These are phyloP conservation scores for Cheiracanthium punctorium DNA, from an alignment of 2,888 invertebrate species.

Conservation along the genomic window DNA sequence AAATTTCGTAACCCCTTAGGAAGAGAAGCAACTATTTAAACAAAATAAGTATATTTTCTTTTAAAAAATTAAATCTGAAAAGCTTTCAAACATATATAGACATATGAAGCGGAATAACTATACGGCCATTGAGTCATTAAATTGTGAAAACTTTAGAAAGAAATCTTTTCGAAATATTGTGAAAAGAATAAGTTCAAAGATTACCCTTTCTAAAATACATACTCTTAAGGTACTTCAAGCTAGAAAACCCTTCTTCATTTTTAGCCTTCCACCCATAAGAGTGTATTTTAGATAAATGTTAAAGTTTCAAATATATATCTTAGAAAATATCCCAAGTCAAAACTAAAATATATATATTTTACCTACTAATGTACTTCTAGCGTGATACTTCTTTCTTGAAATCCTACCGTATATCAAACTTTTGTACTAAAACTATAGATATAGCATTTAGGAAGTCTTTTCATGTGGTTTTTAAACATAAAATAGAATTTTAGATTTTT, in stretches of 20 bases:
- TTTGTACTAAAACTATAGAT: neutral
- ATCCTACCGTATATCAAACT: neutral
- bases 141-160: neutral
- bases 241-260: neutral
- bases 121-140: neutral
- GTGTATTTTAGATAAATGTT: neutral
- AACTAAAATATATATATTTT: neutral
- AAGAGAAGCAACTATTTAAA: too few species aligned
- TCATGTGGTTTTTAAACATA: too few species aligned
- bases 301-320: neutral
- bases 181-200: neutral
- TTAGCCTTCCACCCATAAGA: neutral
- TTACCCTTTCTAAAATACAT: neutral
- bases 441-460: too few species aligned
- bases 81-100: too few species aligned
- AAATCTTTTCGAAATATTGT: neutral
- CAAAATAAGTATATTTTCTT: too few species aligned
- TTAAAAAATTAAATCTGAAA: too few species aligned
- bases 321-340: neutral
- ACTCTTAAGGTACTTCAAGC: neutral
- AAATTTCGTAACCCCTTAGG: too few species aligned
- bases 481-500: too few species aligned
- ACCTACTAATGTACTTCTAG: neutral
- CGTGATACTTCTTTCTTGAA: neutral
- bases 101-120: neutral